phyloP scores from a whole-genome alignment of 2,888 invertebrate species.

The Xestia xanthographa region DNA sequence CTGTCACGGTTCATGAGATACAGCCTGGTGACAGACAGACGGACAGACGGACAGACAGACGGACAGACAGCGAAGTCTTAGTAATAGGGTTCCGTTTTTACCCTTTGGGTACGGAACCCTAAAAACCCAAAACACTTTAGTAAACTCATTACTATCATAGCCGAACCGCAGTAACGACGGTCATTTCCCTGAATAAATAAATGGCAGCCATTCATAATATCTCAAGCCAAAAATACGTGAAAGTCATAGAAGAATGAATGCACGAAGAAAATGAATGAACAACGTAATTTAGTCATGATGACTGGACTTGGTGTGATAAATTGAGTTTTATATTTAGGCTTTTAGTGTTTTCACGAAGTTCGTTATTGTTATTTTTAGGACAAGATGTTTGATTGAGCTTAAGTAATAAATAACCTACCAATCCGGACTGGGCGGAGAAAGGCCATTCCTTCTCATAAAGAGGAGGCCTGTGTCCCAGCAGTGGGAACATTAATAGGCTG shows the following conservation, averaged over 20 bases:
- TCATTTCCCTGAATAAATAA: conserved; percentile 39
- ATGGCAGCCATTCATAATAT: conserved; percentile 37
- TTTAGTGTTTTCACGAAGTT: background rate
- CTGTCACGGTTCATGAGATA: no score
- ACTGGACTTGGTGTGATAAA: conserved; percentile 30
- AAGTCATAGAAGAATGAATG: conserved; percentile 27
- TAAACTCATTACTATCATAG: background rate
- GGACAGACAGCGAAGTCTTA: no score
- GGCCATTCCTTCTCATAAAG: no score
- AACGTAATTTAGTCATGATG: conserved; percentile 53
- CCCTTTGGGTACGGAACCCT: no score
- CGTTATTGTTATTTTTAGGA: background rate
- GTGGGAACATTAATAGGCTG: no score
- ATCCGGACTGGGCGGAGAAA: no score
- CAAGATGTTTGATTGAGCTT: background rate
- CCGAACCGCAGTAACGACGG: conserved; percentile 27
- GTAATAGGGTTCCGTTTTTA: no score
- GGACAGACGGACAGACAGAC: no score
- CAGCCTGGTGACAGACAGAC: no score
- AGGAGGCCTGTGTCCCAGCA: no score
- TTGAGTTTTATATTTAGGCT: conserved; percentile 3
- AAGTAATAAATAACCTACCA: background rate
- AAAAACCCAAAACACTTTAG: no score
- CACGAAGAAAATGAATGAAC: conserved; percentile 58
- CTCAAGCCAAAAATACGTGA: conserved; percentile 10